phyloP scores from a whole-genome alignment of 92 coral and sea anemone species.

The Metridium senile region DNA sequence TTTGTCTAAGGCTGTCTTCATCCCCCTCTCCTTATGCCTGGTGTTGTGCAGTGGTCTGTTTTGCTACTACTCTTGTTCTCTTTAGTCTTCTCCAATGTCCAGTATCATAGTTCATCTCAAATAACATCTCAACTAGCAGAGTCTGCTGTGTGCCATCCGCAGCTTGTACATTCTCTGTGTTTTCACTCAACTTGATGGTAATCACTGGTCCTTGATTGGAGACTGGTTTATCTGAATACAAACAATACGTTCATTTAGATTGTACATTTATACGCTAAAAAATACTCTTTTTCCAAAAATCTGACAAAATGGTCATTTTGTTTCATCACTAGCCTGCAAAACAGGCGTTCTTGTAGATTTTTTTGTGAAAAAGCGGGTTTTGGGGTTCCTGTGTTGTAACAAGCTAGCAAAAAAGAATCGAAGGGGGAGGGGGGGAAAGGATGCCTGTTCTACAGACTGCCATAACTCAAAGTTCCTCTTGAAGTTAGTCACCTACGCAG shows the following conservation, averaged over 20 bases:
- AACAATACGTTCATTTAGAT: background rate
- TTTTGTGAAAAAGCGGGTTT: too few relatives aligned
- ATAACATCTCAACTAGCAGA: slow-evolving; percentile 93
- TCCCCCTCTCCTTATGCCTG: slow-evolving; percentile 12
- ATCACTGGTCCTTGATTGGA: slow-evolving; percentile 92
- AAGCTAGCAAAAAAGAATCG: too few relatives aligned
- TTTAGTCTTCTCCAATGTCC: slow-evolving; percentile 99
- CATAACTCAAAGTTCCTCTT: too few relatives aligned
- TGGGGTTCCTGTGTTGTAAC: too few relatives aligned
- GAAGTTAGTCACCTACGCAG: too few relatives aligned
- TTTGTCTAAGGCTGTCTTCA: background rate
- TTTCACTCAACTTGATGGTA: slow-evolving; percentile 94
- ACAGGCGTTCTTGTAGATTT: too few relatives aligned
- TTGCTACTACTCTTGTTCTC: slow-evolving; percentile 92
- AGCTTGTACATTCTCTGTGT: slow-evolving; percentile 77
- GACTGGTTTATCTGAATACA: slow-evolving; percentile 81
- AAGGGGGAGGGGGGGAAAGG: too few relatives aligned
- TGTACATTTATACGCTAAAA: background rate
- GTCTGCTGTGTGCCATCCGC: slow-evolving; percentile 80
- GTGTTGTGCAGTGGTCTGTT: slow-evolving; percentile 46
- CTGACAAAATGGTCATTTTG: too few relatives aligned
- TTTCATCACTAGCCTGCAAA: too few relatives aligned
- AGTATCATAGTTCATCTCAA: slow-evolving; percentile 98
- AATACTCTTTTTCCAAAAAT: too few relatives aligned
- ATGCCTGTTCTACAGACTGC: too few relatives aligned